Evolutionary conservation across 2,113 vertebrate species (phyloP).

Genomic region (Crocuta crocuta): DNA sequence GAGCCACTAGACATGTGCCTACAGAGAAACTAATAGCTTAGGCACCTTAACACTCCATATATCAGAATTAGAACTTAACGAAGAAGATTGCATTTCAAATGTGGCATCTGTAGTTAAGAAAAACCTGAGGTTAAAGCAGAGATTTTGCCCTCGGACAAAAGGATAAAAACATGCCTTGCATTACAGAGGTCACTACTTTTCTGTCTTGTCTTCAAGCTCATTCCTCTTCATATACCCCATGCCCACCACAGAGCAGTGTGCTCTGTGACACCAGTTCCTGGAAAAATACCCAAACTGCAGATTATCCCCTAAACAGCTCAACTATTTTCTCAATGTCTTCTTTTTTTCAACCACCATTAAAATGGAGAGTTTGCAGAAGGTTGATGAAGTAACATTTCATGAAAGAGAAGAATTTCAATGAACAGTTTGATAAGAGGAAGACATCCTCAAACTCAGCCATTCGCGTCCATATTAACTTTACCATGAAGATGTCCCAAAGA

Average conservation of each 20-base stretch:
- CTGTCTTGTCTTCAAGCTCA: rapidly evolving
- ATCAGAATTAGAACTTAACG: not conserved
- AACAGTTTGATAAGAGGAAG: not conserved
- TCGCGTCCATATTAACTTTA: not conserved
- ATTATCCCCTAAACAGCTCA: not conserved
- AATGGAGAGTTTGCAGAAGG: not conserved
- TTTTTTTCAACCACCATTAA: not conserved
- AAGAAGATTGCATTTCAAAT: not conserved
- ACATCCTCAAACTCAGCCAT: not conserved
- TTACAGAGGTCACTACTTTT: not conserved
- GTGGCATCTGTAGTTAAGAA: not conserved
- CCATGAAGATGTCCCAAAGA: not conserved
- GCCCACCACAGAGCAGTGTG: not conserved
- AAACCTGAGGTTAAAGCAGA: not conserved
- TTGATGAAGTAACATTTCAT: not conserved
- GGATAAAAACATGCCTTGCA: rapidly evolving
- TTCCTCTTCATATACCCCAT: not conserved
- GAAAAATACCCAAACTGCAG: not conserved
- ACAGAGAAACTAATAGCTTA: not conserved
- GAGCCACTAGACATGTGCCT: not conserved
- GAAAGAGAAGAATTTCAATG: not conserved
- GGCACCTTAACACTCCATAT: not conserved
- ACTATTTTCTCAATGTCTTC: not conserved
- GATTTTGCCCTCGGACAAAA: too few species aligned
- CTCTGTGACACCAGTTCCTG: not conserved